Base-by-base conservation (phyloP, 2,888 invertebrate species). In the Drosophila aldrichi region DNA sequence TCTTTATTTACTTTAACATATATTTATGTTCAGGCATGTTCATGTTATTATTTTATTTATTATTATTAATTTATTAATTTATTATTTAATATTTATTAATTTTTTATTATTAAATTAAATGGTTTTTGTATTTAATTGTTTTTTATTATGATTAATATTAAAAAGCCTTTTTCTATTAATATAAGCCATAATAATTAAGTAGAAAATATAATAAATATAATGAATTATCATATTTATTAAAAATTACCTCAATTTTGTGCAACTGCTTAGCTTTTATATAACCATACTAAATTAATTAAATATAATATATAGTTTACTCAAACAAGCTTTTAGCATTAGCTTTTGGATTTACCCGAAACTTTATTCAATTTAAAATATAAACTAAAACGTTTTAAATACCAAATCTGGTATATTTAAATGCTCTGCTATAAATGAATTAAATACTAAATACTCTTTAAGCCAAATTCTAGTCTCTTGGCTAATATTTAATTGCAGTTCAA, bases 401-500 rank as follows among this genome's bases (percentile, higher is more conserved):
- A 20, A 43, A 43, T 43, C 40, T 43, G 18, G 14, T 20, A 12
- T 5, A 29, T 5, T 10, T 2, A 32, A 49, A 18, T 49, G 12
- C 5, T n/a, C 12, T 2, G 16, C n/a, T n/a, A 3, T n/a, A 32
- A 49, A 49, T 49, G 7, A 14, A 49, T 18, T 18, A 18, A 12
- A 14, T 18, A 5, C 18, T 12, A 18, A 49, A 12, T 32, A 6
- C n/a, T n/a, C 9, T 16, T 3, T 36, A 14, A 7, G 29, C 29
- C 0, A 7, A 32, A 51, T 1, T 14, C 14, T 2, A 3, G 8
- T 1, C 8, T 34, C 14, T 32, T 20, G 18, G 32, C 49, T 14
- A 18, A 34, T 20, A 51, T 34, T 51, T 34, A 51, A 52, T 16
- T 52, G 51, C 34, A 20, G 20, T 16, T 36, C 51, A 36, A 51